These are phyloP conservation scores for Scaptomyza polygonia DNA, from an alignment of 2,888 invertebrate genomes.

Conservation along the genomic window DNA sequence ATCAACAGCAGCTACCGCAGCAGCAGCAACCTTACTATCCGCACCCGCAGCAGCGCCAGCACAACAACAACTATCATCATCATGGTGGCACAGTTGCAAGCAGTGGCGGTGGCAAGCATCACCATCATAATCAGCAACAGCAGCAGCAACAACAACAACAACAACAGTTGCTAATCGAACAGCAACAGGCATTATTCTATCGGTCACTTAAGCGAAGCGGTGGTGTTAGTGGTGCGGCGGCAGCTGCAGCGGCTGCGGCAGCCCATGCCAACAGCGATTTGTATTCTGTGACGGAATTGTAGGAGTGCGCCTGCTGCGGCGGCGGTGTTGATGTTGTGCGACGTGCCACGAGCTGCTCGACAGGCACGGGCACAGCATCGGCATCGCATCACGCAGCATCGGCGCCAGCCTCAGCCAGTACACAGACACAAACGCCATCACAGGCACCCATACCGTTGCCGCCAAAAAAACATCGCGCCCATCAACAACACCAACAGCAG, in stretches of 20 bases:
- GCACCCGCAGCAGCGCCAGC: slow-evolving; percentile 61
- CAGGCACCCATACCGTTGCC: slow-evolving; percentile 75
- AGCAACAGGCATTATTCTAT: slow-evolving; percentile 81
- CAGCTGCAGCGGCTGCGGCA: slow-evolving; percentile 56
- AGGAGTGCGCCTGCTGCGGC: slow-evolving; percentile 85
- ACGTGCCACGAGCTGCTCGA: slow-evolving; percentile 74
- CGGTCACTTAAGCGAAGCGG: slow-evolving; percentile 85
- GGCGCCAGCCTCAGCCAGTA: slow-evolving; percentile 69
- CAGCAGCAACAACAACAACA: slow-evolving; percentile 68
- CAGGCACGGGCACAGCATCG: slow-evolving; percentile 72
- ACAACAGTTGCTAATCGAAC: slow-evolving; percentile 61
- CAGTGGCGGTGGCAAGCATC: slow-evolving; percentile 39
- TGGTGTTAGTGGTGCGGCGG: slow-evolving; percentile 12
- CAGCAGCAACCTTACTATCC: slow-evolving; percentile 61
- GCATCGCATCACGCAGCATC: slow-evolving; percentile 76
- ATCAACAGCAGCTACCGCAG: slow-evolving; percentile 76
- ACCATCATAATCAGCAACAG: slow-evolving; percentile 72
- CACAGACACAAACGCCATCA: slow-evolving; percentile 46
- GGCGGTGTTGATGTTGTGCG: slow-evolving; percentile 84
- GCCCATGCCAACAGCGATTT: slow-evolving; percentile 86
- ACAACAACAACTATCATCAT: slow-evolving; percentile 70
- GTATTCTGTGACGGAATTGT: slow-evolving; percentile 91
- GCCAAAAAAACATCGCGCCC: slow-evolving; percentile 72
- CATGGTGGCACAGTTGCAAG: slow-evolving; percentile 45
- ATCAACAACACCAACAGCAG: slow-evolving; percentile 47